These are phyloP conservation scores for Stichodactyla helianthus DNA, from an alignment of 64 coral and sea anemone genomes.

Conservation along the genomic window DNA sequence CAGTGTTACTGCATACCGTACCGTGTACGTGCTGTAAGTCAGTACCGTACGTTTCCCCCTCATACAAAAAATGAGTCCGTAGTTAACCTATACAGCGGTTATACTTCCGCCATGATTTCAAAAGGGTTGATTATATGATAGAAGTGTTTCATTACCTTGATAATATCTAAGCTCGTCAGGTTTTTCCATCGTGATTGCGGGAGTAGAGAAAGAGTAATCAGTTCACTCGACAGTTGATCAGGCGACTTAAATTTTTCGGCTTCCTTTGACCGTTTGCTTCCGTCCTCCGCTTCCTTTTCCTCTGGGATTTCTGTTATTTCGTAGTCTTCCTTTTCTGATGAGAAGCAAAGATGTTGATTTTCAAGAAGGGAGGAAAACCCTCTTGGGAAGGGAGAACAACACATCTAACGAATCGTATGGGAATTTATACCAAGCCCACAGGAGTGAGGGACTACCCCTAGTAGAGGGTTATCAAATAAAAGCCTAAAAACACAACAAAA, in stretches of 20 bases:
- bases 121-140: too few species aligned
- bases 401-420: too few species aligned
- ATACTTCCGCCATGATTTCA: too few species aligned
- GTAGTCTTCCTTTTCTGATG: conserved; percentile 32
- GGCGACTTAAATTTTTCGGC: conserved; percentile 65
- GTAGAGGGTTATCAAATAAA: too few species aligned
- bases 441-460: background rate
- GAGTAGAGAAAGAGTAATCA: conserved; percentile 86
- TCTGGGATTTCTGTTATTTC: conserved; percentile 14
- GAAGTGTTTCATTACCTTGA: conserved; percentile 53
- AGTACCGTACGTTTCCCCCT: too few species aligned
- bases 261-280: background rate
- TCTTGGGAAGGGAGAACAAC: too few species aligned
- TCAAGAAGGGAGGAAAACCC: background rate
- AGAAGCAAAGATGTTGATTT: background rate
- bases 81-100: too few species aligned
- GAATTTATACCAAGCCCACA: too few species aligned
- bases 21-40: too few species aligned
- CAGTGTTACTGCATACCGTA: too few species aligned
- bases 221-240: conserved; percentile 89
- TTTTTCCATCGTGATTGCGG: conserved; percentile 95
- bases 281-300: background rate
- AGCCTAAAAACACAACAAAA: too few species aligned
- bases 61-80: too few species aligned
- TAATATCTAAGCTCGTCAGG: conserved; percentile 83